phyloP scores from a whole-genome alignment of 2,113 vertebrate genomes.

The Sciurus niger region DNA sequence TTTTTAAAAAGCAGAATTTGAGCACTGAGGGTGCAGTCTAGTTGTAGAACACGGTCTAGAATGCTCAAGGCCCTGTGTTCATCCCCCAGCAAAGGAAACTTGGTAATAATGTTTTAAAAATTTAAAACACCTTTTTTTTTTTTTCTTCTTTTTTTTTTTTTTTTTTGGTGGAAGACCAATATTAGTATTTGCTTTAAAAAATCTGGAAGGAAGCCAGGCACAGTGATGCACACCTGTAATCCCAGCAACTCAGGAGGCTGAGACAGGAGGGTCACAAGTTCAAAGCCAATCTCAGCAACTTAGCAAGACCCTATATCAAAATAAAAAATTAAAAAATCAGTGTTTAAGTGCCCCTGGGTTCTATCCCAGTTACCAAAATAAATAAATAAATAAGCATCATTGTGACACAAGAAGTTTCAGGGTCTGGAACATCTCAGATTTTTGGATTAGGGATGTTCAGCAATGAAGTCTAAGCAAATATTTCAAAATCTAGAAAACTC shows the following conservation, averaged over 20 bases:
- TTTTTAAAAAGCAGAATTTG: neutral
- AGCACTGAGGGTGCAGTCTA: neutral
- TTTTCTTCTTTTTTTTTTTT: neutral
- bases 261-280: too few relatives aligned
- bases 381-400: too few relatives aligned
- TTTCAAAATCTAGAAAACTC: neutral
- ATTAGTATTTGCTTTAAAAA: neutral
- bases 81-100: neutral
- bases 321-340: too few relatives aligned
- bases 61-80: neutral
- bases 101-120: too few relatives aligned
- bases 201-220: too few relatives aligned
- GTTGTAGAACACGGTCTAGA: neutral
- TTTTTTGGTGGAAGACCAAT: neutral
- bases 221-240: too few relatives aligned
- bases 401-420: neutral
- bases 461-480: neutral
- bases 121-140: too few relatives aligned
- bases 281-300: too few relatives aligned
- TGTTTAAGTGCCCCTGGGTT: too few relatives aligned
- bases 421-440: neutral
- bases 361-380: too few relatives aligned
- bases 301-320: too few relatives aligned
- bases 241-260: too few relatives aligned
- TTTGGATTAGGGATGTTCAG: neutral